These are phyloP conservation scores for Bombus superbus DNA, from an alignment of 1,140 invertebrate genomes.

Conservation along the genomic window DNA sequence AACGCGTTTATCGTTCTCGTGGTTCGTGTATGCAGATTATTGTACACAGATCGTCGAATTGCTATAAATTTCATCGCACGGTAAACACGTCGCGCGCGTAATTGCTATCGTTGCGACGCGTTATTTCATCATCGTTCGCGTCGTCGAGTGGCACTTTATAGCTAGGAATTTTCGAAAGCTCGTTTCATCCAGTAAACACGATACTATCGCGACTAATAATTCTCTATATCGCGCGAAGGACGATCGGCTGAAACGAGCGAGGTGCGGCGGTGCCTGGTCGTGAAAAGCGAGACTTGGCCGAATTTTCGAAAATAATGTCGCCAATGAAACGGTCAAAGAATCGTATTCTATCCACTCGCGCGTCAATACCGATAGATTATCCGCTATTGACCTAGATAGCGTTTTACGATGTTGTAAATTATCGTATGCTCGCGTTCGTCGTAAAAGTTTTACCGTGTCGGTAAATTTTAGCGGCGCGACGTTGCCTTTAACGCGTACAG, in stretches of 20 bases:
- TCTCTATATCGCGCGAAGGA: neutral
- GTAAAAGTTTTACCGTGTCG: conserved; percentile 26
- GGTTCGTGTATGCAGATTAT: too few relatives aligned
- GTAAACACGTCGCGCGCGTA: neutral
- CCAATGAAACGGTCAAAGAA: neutral
- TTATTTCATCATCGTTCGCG: too few relatives aligned
- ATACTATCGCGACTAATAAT: neutral
- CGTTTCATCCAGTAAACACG: neutral
- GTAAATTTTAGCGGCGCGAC: neutral
- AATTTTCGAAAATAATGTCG: neutral
- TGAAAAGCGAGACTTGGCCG: neutral
- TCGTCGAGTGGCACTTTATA: too few relatives aligned
- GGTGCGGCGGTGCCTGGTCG: too few relatives aligned
- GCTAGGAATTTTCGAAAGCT: neutral
- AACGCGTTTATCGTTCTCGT: conserved; percentile 26
- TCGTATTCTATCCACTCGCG: neutral
- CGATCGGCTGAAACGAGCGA: too few relatives aligned
- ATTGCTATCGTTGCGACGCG: too few relatives aligned
- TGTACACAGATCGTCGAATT: neutral
- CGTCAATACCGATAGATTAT: neutral
- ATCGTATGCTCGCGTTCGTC: neutral
- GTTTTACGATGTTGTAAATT: conserved; percentile 25
- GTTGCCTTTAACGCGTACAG: too few relatives aligned
- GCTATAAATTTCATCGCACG: conserved; percentile 15
- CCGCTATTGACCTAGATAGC: conserved; percentile 15